Evolutionary conservation across 2,888 invertebrate species (phyloP).

Genomic region (Drosophila yooni): DNA sequence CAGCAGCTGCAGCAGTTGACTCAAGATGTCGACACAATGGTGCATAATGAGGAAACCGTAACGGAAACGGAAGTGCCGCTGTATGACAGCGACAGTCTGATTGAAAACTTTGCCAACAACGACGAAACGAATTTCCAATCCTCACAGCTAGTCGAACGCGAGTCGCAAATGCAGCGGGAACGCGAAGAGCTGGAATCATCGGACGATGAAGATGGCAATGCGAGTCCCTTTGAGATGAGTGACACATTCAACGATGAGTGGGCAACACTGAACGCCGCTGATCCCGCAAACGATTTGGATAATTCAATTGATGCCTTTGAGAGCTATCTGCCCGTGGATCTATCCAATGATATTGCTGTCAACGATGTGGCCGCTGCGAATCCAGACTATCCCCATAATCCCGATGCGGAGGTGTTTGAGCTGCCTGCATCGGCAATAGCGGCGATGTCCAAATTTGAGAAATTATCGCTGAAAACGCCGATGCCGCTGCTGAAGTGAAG

Average conservation of each 20-base stretch:
- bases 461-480: slow-evolving; percentile 62
- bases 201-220: slow-evolving; percentile 76
- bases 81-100: slow-evolving; percentile 70
- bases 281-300: slow-evolving; percentile 75
- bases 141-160: slow-evolving; percentile 29
- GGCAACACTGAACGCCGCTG: slow-evolving; percentile 65
- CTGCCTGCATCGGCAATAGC: slow-evolving; percentile 37
- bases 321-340: slow-evolving; percentile 79
- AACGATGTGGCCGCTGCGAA: slow-evolving; percentile 83
- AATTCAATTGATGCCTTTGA: slow-evolving; percentile 82
- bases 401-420: slow-evolving; percentile 84
- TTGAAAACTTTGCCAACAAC: slow-evolving; percentile 53
- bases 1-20: slow-evolving; percentile 34
- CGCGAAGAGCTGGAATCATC: slow-evolving; percentile 82
- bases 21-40: slow-evolving; percentile 66
- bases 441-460: slow-evolving; percentile 76
- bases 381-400: slow-evolving; percentile 79
- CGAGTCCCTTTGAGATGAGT: slow-evolving; percentile 64
- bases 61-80: slow-evolving; percentile 70
- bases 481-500: slow-evolving; percentile 44
- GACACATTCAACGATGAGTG: slow-evolving; percentile 81
- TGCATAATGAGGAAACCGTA: slow-evolving; percentile 79
- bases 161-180: slow-evolving; percentile 42
- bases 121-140: slow-evolving; percentile 20
- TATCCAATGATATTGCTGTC: slow-evolving; percentile 85